These are phyloP conservation scores for Pangasius larnaudii DNA, from an alignment of 2,797 vertebrate genomes.

Conservation along the genomic window DNA sequence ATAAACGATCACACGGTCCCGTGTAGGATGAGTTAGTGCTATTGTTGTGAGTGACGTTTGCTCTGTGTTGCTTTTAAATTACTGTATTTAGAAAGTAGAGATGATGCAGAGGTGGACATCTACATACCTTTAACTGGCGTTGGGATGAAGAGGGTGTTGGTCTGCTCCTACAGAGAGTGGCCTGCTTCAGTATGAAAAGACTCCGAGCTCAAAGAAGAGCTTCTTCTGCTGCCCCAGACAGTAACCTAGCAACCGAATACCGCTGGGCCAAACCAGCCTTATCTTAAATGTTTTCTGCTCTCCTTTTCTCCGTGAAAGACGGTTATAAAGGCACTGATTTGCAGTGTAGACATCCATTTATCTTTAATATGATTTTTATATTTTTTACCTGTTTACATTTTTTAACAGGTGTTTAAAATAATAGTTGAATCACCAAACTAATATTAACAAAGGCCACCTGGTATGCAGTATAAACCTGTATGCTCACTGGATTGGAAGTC, in stretches of 20 bases:
- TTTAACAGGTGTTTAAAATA: background rate
- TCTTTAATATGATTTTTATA: background rate
- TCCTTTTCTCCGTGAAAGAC: background rate
- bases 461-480: background rate
- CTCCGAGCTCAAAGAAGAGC: slow-evolving; percentile 42
- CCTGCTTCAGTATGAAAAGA: slow-evolving; percentile 38
- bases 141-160: slow-evolving; percentile 12
- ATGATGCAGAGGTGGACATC: background rate
- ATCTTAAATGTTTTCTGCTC: slow-evolving; percentile 38
- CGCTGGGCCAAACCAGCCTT: slow-evolving; percentile 61
- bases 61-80: background rate
- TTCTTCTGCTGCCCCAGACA: slow-evolving; percentile 63
- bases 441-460: background rate
- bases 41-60: background rate
- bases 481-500: background rate
- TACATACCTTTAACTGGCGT: background rate
- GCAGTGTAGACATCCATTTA: background rate
- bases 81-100: background rate
- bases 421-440: background rate
- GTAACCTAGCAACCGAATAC: slow-evolving; percentile 69
- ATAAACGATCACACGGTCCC: background rate
- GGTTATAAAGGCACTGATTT: background rate
- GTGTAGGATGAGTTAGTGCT: background rate
- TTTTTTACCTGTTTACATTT: background rate
- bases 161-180: slow-evolving; percentile 27